A percentile compares a stretch with the other conserved stretches of the same genome.
phyloP scores from a whole-genome alignment of 1,140 invertebrate genomes.

The Theocolax elegans region DNA sequence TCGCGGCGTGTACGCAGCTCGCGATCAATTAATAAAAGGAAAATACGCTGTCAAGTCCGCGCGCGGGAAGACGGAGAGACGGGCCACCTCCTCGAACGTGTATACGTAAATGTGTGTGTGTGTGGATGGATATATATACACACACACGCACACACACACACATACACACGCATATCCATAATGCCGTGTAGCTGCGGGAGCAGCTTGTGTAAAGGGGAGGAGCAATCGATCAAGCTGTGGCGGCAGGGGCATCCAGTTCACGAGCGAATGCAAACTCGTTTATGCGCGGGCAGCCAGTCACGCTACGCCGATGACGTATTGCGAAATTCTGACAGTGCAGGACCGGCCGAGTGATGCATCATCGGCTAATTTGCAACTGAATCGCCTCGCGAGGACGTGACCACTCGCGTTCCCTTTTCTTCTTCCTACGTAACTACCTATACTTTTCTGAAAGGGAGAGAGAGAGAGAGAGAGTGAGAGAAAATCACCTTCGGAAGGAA shows the following conservation, averaged over 20 bases:
- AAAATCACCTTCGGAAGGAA: too few relatives aligned
- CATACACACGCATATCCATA: neutral
- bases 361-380: slow-evolving; percentile 42
- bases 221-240: slow-evolving; percentile 29
- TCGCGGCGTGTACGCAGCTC: too few relatives aligned
- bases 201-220: neutral
- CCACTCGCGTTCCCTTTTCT: neutral
- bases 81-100: too few relatives aligned
- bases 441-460: neutral
- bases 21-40: too few relatives aligned
- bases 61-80: too few relatives aligned
- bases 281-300: slow-evolving; percentile 18
- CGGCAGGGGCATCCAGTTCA: slow-evolving; percentile 21
- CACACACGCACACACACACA: neutral
- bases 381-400: too few relatives aligned
- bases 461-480: neutral
- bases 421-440: neutral
- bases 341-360: slow-evolving; percentile 27
- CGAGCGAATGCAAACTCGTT: slow-evolving; percentile 36
- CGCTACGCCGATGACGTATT: slow-evolving; percentile 40
- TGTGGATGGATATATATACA: too few relatives aligned
- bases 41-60: too few relatives aligned
- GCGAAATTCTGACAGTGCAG: slow-evolving; percentile 22
- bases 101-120: too few relatives aligned
- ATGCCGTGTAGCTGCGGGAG: too few relatives aligned